A percentile compares a stretch with the other conserved stretches of the same genome.
Evolutionary conservation across 2,113 vertebrate species (phyloP).

Genomic region (Triplophysa dalaica): DNA sequence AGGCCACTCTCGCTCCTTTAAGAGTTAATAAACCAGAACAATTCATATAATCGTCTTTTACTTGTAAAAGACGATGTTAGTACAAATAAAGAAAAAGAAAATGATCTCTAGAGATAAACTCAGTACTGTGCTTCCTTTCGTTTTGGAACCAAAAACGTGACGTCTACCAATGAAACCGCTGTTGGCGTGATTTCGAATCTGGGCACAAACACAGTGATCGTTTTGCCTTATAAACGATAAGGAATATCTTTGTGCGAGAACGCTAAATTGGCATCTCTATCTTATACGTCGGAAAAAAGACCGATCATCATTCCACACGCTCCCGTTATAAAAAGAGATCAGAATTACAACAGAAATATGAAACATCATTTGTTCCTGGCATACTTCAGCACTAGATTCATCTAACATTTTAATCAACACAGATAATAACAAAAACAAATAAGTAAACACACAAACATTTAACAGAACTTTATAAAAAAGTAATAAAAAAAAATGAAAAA

Average conservation of each 20-base stretch:
- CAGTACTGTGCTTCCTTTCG: conserved; percentile 11
- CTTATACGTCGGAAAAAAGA: conserved; percentile 10
- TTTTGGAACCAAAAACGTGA: conserved; percentile 13
- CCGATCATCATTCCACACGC: conserved; percentile 9
- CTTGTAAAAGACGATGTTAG: conserved; percentile 24
- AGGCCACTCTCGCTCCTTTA: conserved; percentile 67
- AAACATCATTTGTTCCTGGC: conserved; percentile 73
- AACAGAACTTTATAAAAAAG: conserved; percentile 70
- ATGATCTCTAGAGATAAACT: conserved; percentile 38
- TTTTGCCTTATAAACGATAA: conserved; percentile 27
- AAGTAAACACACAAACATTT: conserved; percentile 64
- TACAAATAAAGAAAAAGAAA: conserved; percentile 44
- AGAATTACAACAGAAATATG: conserved; percentile 48
- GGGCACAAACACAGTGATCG: conserved; percentile 32
- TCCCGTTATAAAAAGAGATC: conserved; percentile 31
- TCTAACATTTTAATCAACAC: conserved; percentile 68
- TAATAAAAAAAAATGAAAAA: conserved; percentile 57
- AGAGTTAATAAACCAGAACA: conserved; percentile 52
- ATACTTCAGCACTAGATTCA: conserved; percentile 60
- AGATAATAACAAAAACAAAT: conserved; percentile 55
- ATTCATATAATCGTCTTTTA: conserved; percentile 10
- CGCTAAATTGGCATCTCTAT: conserved; percentile 27
- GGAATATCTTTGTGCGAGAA: conserved; percentile 12
- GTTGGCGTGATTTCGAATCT: neutral
- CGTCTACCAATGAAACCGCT: conserved; percentile 41